Evolutionary conservation across 2,888 invertebrate genomes (phyloP), one percentile per base, ranked within the genome.

Genomic region (Rhopalosiphum nymphaeae): DNA sequence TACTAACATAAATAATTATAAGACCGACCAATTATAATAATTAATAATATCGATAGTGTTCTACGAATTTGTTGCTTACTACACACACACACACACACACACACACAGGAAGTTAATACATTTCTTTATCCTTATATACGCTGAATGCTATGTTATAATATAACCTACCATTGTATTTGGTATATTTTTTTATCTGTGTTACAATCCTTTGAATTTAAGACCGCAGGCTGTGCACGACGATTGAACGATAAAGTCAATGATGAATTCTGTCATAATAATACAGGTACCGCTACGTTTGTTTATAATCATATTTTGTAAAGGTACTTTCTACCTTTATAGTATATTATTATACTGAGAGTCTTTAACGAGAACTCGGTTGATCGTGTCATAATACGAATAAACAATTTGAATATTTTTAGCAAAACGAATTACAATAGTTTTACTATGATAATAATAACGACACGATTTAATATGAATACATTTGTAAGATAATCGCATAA

Each of bases 361-460:
- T 61, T 78, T 36, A 36, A 78, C 21, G 36, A 78, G 36, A 78
- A 78, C 21, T 78, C 36, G 21, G 36, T 78, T 36, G 78, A 78
- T 36, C 78, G 78, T 36, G 21, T 78, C 78, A 78, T 78, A 36
- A 36, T 42, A 26, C 36, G 78, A 78, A 78, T 36, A 78, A 78
- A 36, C 78, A 21, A 78, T 78, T 78, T 78, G 78, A 78, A 78
- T 78, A 78, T 78, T 78, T 78, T 78, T 78, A 78, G 78, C 78
- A 36, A 78, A 78, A 36, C 78, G 78, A 78, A 78, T 78, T 78
- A 78, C 78, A 78, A 78, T 78, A 78, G 78, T 21, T 78, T 78
- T 78, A 78, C 42, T 36, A 78, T 78, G 78, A 78, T 78, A 78
- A 78, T 78, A 78, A 78, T 36, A 78, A 78, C 36, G 36, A 78